Percentiles rank a stretch among this genome's conserved stretches.
Conservation (phyloP, 2,113 vertebrate species). For the Philantomba maxwellii region DNA sequence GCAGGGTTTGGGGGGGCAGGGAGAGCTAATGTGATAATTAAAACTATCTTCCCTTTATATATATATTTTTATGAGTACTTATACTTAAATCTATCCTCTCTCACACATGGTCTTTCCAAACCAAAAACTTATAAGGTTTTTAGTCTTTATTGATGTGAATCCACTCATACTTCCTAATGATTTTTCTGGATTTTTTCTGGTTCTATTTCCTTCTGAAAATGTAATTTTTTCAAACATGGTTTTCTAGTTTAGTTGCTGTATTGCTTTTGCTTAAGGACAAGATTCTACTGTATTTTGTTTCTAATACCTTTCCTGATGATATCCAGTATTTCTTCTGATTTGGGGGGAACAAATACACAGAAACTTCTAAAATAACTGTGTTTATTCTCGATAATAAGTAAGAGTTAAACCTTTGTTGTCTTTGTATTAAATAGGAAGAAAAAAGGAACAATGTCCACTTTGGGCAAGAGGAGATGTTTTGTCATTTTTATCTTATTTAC, state of each 20-base stretch:
- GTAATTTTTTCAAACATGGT: background rate
- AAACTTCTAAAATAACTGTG: conserved; percentile 2
- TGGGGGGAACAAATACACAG: background rate
- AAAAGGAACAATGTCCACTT: background rate
- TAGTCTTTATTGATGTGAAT: background rate
- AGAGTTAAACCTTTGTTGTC: background rate
- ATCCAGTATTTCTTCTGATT: background rate
- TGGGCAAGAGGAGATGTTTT: background rate
- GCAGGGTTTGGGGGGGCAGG: background rate
- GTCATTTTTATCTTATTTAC: background rate
- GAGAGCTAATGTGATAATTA: background rate
- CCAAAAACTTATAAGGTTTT: background rate
- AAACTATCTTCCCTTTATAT: background rate
- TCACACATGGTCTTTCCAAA: background rate
- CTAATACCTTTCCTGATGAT: background rate
- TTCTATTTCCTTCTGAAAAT: background rate
- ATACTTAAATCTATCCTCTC: background rate
- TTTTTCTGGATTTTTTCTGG: background rate
- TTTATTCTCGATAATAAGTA: background rate
- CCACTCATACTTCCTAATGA: background rate
- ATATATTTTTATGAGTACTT: background rate
- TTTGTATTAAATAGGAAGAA: background rate
- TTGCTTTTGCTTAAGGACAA: background rate
- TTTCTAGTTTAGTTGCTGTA: background rate
- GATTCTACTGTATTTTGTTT: background rate